Evolutionary conservation across 2,888 invertebrate species (phyloP).

Genomic region (Machimus atricapillus): DNA sequence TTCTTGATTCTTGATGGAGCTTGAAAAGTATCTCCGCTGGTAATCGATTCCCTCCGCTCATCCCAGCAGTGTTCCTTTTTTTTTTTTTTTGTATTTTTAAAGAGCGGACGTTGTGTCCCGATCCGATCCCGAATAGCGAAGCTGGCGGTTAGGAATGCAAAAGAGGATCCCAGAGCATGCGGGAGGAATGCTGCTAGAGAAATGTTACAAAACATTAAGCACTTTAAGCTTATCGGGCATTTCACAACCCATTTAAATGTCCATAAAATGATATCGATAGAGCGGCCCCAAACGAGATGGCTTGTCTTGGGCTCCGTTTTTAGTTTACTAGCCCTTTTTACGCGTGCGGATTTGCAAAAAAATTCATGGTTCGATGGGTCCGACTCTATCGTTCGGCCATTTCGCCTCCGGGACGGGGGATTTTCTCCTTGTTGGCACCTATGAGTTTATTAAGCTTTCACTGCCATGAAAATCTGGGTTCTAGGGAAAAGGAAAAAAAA

Average conservation of each 20-base stretch:
- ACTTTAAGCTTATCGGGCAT: slow-evolving; percentile 35
- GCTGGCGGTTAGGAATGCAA: slow-evolving; percentile 5
- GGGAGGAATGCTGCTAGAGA: background rate
- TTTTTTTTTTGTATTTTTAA: background rate
- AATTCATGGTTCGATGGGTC: background rate
- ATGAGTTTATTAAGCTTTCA: background rate
- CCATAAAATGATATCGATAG: slow-evolving; percentile 25
- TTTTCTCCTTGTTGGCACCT: background rate
- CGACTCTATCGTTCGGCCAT: background rate
- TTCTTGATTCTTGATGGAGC: slow-evolving; percentile 32
- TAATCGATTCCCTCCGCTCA: slow-evolving; percentile 15
- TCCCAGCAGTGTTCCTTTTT: background rate
- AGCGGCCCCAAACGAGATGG: slow-evolving; percentile 3
- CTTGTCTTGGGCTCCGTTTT: background rate
- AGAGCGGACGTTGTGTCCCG: background rate
- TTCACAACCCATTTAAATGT: slow-evolving; percentile 39
- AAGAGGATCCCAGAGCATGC: background rate
- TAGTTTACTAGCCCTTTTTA: background rate
- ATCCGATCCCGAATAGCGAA: background rate
- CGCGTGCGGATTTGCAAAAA: background rate
- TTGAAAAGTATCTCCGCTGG: slow-evolving; percentile 20
- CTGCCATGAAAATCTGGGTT: background rate
- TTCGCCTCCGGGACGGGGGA: background rate
- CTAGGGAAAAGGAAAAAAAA: background rate
- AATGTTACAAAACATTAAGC: slow-evolving; percentile 38